phyloP scores from a whole-genome alignment of 1,140 invertebrate species.

The Odontomachus brunneus region DNA sequence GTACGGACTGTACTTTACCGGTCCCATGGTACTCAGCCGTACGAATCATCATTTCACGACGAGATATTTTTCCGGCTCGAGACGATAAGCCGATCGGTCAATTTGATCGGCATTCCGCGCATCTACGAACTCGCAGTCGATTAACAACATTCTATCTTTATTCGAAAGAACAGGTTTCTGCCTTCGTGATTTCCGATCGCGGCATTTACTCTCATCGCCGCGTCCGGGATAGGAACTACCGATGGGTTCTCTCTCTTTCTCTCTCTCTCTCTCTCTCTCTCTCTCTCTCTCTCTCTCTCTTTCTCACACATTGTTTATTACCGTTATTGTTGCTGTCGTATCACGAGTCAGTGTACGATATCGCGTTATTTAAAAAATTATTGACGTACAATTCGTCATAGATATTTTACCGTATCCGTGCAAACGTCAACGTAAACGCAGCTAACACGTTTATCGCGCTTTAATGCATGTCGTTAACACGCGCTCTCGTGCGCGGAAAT shows the following conservation, averaged over 20 bases:
- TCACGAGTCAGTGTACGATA: too few relatives aligned
- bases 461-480: not conserved
- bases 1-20: too few relatives aligned
- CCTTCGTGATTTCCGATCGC: conserved; percentile 5
- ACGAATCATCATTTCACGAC: not conserved
- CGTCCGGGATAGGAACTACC: not conserved
- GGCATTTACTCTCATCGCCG: not conserved
- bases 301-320: too few relatives aligned
- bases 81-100: not conserved
- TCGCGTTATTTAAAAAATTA: too few relatives aligned
- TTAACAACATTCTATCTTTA: conserved; percentile 35
- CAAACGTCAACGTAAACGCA: not conserved
- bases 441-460: not conserved
- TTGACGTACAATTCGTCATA: too few relatives aligned
- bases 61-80: not conserved
- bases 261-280: too few relatives aligned
- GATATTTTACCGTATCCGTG: not conserved
- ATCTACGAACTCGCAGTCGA: not conserved
- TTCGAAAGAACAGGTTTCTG: conserved; percentile 32
- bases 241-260: too few relatives aligned
- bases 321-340: too few relatives aligned
- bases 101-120: not conserved
- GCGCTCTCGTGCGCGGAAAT: not conserved
- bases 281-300: too few relatives aligned
- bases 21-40: not conserved